Conservation (phyloP, 2,113 vertebrate species). For the Mastomys natalensis region DNA sequence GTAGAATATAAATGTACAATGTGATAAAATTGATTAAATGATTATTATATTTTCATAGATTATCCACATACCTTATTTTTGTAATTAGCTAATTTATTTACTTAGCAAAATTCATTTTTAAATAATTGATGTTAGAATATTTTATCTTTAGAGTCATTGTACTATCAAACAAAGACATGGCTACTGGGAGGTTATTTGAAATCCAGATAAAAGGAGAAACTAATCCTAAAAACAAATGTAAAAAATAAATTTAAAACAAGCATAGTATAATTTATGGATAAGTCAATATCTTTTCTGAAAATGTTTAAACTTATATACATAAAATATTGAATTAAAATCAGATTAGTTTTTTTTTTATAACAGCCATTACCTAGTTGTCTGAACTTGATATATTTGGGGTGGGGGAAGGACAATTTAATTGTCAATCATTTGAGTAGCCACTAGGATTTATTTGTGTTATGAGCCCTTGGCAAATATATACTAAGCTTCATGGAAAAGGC, state of each 20-base stretch:
- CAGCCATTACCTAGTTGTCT: neutral
- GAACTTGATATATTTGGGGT: neutral
- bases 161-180: neutral
- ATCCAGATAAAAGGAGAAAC: neutral
- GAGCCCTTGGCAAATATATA: neutral
- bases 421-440: neutral
- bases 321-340: neutral
- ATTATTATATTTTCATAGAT: slow-evolving; percentile 21
- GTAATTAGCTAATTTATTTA: slow-evolving; percentile 28
- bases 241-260: neutral
- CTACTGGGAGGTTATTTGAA: neutral
- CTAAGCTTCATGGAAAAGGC: neutral
- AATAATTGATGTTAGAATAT: neutral
- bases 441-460: neutral
- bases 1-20: slow-evolving; percentile 28
- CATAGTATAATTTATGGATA: neutral
- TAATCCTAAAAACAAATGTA: neutral
- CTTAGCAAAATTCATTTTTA: slow-evolving; percentile 39
- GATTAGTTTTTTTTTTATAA: neutral
- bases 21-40: slow-evolving; percentile 8
- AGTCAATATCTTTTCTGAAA: slow-evolving; percentile 20
- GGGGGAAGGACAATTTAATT: neutral
- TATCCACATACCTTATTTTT: neutral
- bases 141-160: neutral
- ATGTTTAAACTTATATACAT: neutral